Conservation (phyloP, 2,113 vertebrate genomes). For the Anguilla rostrata region DNA sequence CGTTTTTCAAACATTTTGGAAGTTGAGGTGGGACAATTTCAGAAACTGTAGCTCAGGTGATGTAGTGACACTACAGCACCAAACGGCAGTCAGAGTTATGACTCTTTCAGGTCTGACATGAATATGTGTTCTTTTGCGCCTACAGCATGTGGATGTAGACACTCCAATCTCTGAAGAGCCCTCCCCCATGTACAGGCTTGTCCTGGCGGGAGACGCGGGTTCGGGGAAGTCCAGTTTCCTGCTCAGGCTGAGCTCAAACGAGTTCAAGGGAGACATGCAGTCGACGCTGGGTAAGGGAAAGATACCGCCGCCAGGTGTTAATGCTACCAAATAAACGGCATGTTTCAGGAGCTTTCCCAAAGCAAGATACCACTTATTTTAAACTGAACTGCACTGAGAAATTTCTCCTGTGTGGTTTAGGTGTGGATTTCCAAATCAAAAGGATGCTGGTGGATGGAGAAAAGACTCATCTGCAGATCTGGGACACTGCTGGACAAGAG, state of each 20-base stretch:
- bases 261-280: constrained; percentile 67
- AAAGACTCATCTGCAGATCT: constrained; percentile 19
- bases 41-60: background rate
- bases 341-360: background rate
- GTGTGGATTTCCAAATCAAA: constrained; percentile 51
- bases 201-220: constrained; percentile 68
- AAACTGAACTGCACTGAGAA: no score
- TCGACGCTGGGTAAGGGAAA: constrained; percentile 62
- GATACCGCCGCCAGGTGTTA: background rate
- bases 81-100: background rate
- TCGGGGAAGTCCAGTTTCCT: constrained; percentile 75
- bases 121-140: background rate
- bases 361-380: background rate
- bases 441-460: constrained; percentile 50
- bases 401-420: constrained; percentile 16
- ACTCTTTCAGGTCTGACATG: background rate
- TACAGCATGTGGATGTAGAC: constrained; percentile 40
- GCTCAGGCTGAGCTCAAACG: constrained; percentile 61
- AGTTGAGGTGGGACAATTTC: background rate
- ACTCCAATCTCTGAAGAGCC: constrained; percentile 5
- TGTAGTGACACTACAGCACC: background rate
- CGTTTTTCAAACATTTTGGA: background rate
- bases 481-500: constrained; percentile 47
- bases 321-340: background rate
- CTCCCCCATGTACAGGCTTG: constrained; percentile 60